phyloP scores from a whole-genome alignment of 2,113 vertebrate genomes.

The Notiomystis cincta region DNA sequence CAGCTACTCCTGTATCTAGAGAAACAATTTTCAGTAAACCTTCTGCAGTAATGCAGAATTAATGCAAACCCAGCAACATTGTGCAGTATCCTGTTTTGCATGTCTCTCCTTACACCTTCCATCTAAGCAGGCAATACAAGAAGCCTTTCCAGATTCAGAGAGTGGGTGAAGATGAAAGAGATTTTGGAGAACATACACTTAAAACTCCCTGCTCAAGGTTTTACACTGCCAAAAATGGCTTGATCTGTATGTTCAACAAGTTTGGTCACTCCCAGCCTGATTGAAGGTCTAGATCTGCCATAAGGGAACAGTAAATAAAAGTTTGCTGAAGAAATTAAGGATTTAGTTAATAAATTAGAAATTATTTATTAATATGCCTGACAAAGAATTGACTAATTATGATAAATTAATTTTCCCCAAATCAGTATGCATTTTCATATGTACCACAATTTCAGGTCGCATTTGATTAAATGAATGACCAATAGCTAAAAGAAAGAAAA shows the following conservation, averaged over 20 bases:
- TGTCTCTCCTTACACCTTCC: not conserved
- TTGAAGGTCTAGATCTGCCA: not conserved
- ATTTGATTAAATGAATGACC: not conserved
- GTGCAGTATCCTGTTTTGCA: not conserved
- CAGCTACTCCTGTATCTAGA: not conserved
- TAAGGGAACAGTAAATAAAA: not conserved
- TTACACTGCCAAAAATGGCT: not conserved
- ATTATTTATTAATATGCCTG: not conserved
- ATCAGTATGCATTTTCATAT: not conserved
- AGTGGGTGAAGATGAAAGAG: not conserved
- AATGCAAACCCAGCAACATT: not conserved
- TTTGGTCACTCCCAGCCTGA: not conserved
- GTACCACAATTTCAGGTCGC: not conserved
- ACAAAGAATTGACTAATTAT: not conserved
- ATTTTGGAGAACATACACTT: not conserved
- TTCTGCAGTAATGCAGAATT: not conserved
- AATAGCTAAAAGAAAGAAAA: not conserved
- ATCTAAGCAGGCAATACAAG: not conserved
- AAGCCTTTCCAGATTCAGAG: not conserved
- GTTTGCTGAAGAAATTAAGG: not conserved
- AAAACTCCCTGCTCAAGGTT: not conserved
- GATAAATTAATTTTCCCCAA: not conserved
- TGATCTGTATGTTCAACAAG: not conserved
- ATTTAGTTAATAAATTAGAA: not conserved
- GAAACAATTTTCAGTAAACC: not conserved